Evolutionary conservation across 2,113 vertebrate species (phyloP), one percentile per base, ranked within the genome.

Genomic region (Catharus bicknelli): DNA sequence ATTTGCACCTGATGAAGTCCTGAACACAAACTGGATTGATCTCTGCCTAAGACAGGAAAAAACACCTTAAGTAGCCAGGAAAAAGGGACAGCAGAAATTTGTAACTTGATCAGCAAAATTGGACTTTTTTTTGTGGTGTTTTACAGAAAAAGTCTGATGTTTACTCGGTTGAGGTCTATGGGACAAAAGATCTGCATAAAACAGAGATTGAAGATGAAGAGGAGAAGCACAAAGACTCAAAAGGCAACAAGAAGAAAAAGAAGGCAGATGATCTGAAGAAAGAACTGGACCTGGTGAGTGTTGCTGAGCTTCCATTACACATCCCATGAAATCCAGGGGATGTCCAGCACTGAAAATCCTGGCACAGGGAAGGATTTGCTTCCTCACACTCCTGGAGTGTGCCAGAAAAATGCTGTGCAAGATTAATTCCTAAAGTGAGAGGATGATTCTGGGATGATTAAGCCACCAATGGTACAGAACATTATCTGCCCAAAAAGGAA

Each of bases 271-370:
- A 96, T 0, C 97, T 96, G 9, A 98, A 97, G 83, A 97, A 98
- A 54, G 97, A 97, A 53, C 68, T 96, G 67, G 96, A 97, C 30
- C 80, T 98, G 98, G 98, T 98, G 91, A 98, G 98, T 98, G 45
- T n/a, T 72, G 64, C 64, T 83, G 57, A 67, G 75, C 70, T 76
- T 36, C n/a, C 38, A 2, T 20, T 15, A 4, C 34, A 34, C 7
- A 18, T 9, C 7, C 57, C 34, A 6, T 4, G 68, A 59, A 67
- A 34, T 2, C 32, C 9, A 8, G 61, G 25, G 55, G 51, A 64
- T 17, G 21, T 7, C 21, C 50, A 64, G 66, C 36, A 4, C 64
- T 72, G 40, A 48, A 47, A 67, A 48, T 13, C 66, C 61, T 59
- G 34, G 30, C 40, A 7, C 22, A 10, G 70, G 64, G 69, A 70